Base-by-base conservation (phyloP, 2,113 vertebrate genomes). In the Apteryx mantelli region DNA sequence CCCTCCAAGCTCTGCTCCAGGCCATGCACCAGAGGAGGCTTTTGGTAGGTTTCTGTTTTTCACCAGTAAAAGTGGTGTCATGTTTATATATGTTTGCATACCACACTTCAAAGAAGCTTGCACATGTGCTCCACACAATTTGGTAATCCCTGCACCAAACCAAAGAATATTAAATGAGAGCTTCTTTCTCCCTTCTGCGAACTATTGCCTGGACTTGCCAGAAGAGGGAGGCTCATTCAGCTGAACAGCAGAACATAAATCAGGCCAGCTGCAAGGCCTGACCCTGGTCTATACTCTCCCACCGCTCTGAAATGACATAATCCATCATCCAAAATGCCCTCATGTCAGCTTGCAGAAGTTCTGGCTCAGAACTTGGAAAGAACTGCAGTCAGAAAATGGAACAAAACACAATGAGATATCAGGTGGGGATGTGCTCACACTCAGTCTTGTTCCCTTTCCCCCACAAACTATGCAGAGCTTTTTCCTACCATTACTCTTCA, bases 291-390 rank as follows among this genome's bases (percentile, higher is more conserved):
- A 14, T 81, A 60, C 42, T 81, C 82, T 94, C 91, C 82, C 91
- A 93, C 90, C 88, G 79, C 64, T 91, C 61, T 83, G 88, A 94
- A 96, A 94, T 4, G 52, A 90, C 36, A 91, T 32, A 83, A 95
- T 94, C 81, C 90, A 95, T 96, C 93, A 96, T 91, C 69, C 85
- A 40, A 94, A 95, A 86, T 84, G 82, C 87, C 80, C 89, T 95
- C 46, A 3, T 84, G 89, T 88, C 90, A 91, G 84, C 52, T 95
- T 52, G 61, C 76, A 88, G 76, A 91, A 95, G 60, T 91, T 77
- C 73, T 90, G 85, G 56, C 93, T 95, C 85, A 17, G 1, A 88
- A 81, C 34, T 40, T 4, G 61, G 42, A 86, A 94, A 71, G 42
- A 81, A 21, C 53, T 36, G 32, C 61, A 61, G 52, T 89, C 8